Evolutionary conservation across 2,113 vertebrate genomes (phyloP), one percentile per base, ranked within the genome.

Genomic region (Cephalopterus ornatus): DNA sequence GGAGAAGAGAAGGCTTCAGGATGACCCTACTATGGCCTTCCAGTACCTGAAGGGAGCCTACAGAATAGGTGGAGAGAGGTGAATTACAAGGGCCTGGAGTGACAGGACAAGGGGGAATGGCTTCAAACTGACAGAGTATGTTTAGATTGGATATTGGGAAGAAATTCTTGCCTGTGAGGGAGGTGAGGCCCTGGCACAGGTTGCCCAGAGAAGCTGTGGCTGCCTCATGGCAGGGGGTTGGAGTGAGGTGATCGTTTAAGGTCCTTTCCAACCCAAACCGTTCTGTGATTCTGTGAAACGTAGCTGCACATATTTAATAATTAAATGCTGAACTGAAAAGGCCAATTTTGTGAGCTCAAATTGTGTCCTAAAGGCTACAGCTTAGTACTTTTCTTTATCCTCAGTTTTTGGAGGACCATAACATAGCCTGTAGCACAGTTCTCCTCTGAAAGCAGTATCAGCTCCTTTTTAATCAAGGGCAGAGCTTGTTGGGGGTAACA

Each of bases 231-330:
- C n/a, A 59, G 58, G n/a, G 58, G 14, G 9, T 59, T 35, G 58
- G n/a, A 26, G 7, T 37, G 22, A 15, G 58, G 26, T 59, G n/a
- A 11, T 16, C 22, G 24, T 58, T 35, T 35, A 58, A 59, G 21
- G 56, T 59, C 56, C 22, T 14, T 59, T 59, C 23, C 58, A 24
- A 37, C 58, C 58, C 55, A 58, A 23, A n/a, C 55, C 55, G 14
- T 58, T 33, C 58, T 59, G n/a, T 59, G 22, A 59, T 35, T 22
- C 56, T 35, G 14, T 37, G n/a, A 59, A 59, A 72, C 41, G 6
- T 39, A 32, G 39, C 19, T 59, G 18, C 1, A 0, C 5, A 0
- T 22, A 44, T 56, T 24, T 33, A 35, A 11, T 62, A 44, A 42
- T 59, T 88, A 63, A 86, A 77, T 6, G 6, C 14, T 78, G 27